phyloP scores from a whole-genome alignment of 2,797 vertebrate genomes.

The Hozukius guyotensis region DNA sequence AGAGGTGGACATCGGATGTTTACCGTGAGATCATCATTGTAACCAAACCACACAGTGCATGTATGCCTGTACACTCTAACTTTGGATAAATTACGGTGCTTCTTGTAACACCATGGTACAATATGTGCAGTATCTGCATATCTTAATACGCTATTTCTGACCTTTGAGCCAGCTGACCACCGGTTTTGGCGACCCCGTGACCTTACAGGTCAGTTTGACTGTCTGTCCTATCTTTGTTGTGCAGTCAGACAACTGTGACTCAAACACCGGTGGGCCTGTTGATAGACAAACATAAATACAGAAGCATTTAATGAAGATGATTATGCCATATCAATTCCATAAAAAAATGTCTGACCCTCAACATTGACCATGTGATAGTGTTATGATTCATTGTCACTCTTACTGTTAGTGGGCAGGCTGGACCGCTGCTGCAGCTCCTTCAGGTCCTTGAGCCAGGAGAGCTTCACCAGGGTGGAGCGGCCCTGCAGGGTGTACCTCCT shows the following conservation, averaged over 20 bases:
- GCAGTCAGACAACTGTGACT: slow-evolving; percentile 87
- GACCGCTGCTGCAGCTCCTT: slow-evolving; percentile 89
- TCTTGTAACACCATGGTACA: background rate
- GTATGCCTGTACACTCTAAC: background rate
- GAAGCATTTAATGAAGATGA: background rate
- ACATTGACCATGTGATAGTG: background rate
- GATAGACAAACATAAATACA: slow-evolving; percentile 6
- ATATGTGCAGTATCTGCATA: background rate
- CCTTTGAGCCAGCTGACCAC: slow-evolving; percentile 94
- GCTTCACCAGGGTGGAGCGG: slow-evolving; percentile 88
- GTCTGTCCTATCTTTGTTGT: slow-evolving; percentile 91
- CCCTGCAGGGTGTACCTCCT: slow-evolving; percentile 93
- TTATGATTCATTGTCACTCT: slow-evolving; percentile 53
- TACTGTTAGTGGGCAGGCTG: slow-evolving; percentile 87
- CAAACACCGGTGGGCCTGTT: slow-evolving; percentile 89
- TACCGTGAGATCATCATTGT: background rate
- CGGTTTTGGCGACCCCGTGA: slow-evolving; percentile 90
- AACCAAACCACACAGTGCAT: background rate
- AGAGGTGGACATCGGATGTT: background rate
- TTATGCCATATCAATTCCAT: background rate
- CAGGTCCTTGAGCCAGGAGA: slow-evolving; percentile 96
- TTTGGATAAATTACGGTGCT: background rate
- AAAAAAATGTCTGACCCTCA: background rate
- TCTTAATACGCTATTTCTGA: slow-evolving; percentile 52
- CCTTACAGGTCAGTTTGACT: slow-evolving; percentile 92